Evolutionary conservation across 2,113 vertebrate genomes (phyloP), one percentile per base, ranked within the genome.

Genomic region (Lasiurus cinereus): DNA sequence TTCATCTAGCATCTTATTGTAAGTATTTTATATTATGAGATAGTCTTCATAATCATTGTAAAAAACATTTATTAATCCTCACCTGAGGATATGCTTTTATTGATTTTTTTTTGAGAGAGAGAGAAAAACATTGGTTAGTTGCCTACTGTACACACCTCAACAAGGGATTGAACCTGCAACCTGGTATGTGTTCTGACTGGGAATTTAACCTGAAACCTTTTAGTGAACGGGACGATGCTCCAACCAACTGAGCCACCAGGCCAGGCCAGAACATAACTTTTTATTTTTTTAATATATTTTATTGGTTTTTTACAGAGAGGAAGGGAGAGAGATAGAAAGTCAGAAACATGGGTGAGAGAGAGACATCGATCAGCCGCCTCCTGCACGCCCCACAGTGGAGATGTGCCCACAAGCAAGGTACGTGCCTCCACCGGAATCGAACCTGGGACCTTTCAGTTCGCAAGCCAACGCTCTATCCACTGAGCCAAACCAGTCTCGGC

Each of bases 51-150:
- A 70, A 69, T 84, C 18, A 69, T 66, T 82, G 48, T 67, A 31
- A 92, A 93, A 46, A 69, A 11, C 6, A 27, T 93, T 96, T 93
- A 83, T 22, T 67, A 67, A 67, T n/a, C 29, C 31, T n/a, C 29
- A 67, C 31, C 64, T n/a, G 31, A 67, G 29, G 6, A 67, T n/a
- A n/a, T 67, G 31, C 31, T 67, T 67, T 67, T n/a, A 67, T 67
- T 67, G 64, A 67, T n/a, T 67, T n/a, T n/a, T n/a, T 66, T 66
- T 31, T 31, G 15, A n/a, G 15, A n/a, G 13, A 67, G 64, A 67
- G 29, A 66, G 31, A 67, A 15, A n/a, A 67, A 67, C 29, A 67
- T 67, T 31, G 6, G n/a, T 67, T 14, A 3, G 31, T n/a, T 67
- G 64, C 64, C 64, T n/a, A 31, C 14, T n/a, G 3, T n/a, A n/a